Conservation (phyloP, 2,797 vertebrate genomes). For the Linurgus olivaceus region DNA sequence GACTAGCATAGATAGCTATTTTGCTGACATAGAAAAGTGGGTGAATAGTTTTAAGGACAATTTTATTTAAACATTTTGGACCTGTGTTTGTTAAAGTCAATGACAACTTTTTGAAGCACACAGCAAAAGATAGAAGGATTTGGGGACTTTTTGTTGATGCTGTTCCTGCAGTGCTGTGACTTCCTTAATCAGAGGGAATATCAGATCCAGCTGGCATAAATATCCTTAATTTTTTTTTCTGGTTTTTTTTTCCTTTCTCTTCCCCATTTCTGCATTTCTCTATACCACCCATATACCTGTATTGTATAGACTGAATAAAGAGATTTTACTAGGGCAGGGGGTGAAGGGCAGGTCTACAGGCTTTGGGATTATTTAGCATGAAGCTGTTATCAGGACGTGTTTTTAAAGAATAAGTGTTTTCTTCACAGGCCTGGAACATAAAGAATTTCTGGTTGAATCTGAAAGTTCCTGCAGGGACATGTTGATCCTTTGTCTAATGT, state of each 20-base stretch:
- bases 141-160: background rate
- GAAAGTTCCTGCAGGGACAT: background rate
- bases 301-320: background rate
- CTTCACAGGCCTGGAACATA: background rate
- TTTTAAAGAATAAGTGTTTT: background rate
- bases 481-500: background rate
- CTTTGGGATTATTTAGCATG: background rate
- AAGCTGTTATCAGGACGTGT: background rate
- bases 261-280: background rate
- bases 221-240: background rate
- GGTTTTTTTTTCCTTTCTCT: background rate
- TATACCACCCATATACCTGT: background rate
- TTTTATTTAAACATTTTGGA: background rate
- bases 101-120: background rate
- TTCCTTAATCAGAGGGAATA: background rate
- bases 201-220: background rate
- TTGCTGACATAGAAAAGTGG: background rate
- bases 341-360: background rate
- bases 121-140: background rate
- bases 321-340: background rate
- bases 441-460: conserved; percentile 5
- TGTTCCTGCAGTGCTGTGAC: background rate
- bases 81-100: background rate
- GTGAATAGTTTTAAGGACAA: background rate
- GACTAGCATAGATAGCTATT: background rate